Base-by-base conservation (phyloP, 2,888 invertebrate species). In the Leptopterna dolabrata region DNA sequence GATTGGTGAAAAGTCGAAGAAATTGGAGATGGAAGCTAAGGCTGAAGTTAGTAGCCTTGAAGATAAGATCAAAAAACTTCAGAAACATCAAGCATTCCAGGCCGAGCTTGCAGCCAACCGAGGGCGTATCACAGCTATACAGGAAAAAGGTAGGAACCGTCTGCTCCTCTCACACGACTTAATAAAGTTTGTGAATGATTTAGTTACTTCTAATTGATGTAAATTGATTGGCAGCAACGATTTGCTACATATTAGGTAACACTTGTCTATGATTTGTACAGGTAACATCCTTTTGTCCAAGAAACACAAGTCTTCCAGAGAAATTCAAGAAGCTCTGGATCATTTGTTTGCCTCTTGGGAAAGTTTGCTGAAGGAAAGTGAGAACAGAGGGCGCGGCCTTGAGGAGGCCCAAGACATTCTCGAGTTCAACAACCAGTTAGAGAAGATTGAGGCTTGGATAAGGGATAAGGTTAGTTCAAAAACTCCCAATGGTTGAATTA, bases 371-470 rank as follows among this genome's bases (percentile, higher is more conserved):
- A 92, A 95, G 41, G 97, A 97, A 82, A 94, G 95, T 90, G 93
- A 93, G 86, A 94, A 94, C 89, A 91, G 94, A 91, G 95, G 97
- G 51, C 94, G 96, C 88, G 98, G 98, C 0, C 92, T 99, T 19
- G 99, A 98, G 92, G 99, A 99, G 91, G 99, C 99, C 0, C 97
- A 98, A 91, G 99, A 99, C 91, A 98, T 99, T 88, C 93, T 99
- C 30, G 97, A 98, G 92, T 99, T 99, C 92, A 98, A 98, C 92
- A 98, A 97, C 91, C 97, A 98, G 91, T 94, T 98, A 85, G 98
- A 99, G 91, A 97, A 98, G 92, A 97, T 98, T 83, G 97, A 98
- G 91, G 96, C 97, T 13, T 99, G 99, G 99, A 98, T 99, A 90
- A 93, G 98, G 70, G 99, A 99, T 91, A 99, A 99, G 93, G 97